Evolutionary conservation across 23 tunicate genomes (phyloP).

Genomic region (Trididemnum miniatum): DNA sequence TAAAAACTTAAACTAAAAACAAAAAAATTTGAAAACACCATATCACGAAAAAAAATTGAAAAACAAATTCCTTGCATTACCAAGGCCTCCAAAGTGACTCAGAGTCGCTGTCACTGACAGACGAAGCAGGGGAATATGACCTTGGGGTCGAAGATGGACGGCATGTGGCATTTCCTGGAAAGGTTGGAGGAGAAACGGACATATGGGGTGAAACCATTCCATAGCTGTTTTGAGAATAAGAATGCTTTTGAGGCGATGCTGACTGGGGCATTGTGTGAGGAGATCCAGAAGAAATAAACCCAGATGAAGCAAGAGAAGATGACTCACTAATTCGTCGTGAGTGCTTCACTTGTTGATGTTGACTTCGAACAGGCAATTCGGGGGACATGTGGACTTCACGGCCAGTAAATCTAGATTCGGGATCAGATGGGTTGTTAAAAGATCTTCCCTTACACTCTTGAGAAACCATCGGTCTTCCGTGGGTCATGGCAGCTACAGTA

Average conservation of each 20-base stretch:
- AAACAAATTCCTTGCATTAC: conserved; percentile 13
- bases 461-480: conserved; percentile 24
- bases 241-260: conserved; percentile 32
- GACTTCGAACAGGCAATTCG: not conserved
- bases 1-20: not conserved
- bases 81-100: conserved; percentile 78
- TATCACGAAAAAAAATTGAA: conserved; percentile 1
- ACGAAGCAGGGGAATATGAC: conserved; percentile 24
- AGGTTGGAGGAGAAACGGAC: conserved; percentile 4
- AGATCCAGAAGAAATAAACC: conserved; percentile 31
- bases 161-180: not conserved
- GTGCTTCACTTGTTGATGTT: conserved; percentile 1
- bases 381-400: conserved; percentile 12
- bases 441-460: not conserved
- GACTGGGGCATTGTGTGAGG: conserved; percentile 20
- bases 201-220: not conserved
- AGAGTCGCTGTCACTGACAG: conserved; percentile 52
- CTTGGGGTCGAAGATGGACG: not conserved
- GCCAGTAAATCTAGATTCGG: not conserved
- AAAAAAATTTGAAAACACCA: too few species aligned
- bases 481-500: conserved; percentile 65
- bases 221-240: not conserved
- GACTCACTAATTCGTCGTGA: conserved; percentile 39
- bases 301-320: conserved; percentile 64
- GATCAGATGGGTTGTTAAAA: not conserved